Conservation (phyloP, 2,113 vertebrate genomes). For the Vimba vimba region DNA sequence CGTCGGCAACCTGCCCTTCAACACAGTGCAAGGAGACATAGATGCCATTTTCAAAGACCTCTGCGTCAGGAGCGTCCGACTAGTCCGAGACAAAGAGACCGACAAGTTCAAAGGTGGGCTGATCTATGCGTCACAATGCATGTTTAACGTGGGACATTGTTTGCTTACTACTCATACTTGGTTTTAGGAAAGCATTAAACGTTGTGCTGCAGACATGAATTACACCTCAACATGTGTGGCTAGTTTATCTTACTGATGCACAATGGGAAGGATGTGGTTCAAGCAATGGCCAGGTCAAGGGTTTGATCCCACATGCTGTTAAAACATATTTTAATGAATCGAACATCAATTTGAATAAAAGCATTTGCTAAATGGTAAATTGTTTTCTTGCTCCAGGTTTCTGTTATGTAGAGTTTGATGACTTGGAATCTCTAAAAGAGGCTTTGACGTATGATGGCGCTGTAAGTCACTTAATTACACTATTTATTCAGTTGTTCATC, state of each 20-base stretch:
- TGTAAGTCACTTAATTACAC: conserved; percentile 79
- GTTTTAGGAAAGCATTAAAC: background rate
- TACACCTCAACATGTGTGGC: background rate
- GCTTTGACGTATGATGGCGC: conserved; percentile 94
- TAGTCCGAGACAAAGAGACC: conserved; percentile 98
- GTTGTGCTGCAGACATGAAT: background rate
- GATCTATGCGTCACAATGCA: background rate
- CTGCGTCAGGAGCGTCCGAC: conserved; percentile 89
- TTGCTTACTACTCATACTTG: background rate
- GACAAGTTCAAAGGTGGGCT: conserved; percentile 98
- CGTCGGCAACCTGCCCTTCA: conserved; percentile 96
- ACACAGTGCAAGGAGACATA: conserved; percentile 97
- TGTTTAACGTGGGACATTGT: background rate
- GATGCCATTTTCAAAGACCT: conserved; percentile 97
- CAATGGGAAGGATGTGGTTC: background rate
- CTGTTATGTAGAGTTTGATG: conserved; percentile 99
- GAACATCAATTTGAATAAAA: background rate
- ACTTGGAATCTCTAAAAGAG: conserved; percentile 97
- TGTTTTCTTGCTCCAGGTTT: conserved; percentile 82
- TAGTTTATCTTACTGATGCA: background rate
- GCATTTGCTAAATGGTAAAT: background rate
- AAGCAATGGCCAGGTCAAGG: background rate
- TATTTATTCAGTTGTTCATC: background rate
- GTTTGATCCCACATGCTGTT: background rate
- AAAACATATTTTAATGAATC: background rate